Base-by-base conservation (phyloP, 2,113 vertebrate genomes). In the Pomatorhinus ruficollis region DNA sequence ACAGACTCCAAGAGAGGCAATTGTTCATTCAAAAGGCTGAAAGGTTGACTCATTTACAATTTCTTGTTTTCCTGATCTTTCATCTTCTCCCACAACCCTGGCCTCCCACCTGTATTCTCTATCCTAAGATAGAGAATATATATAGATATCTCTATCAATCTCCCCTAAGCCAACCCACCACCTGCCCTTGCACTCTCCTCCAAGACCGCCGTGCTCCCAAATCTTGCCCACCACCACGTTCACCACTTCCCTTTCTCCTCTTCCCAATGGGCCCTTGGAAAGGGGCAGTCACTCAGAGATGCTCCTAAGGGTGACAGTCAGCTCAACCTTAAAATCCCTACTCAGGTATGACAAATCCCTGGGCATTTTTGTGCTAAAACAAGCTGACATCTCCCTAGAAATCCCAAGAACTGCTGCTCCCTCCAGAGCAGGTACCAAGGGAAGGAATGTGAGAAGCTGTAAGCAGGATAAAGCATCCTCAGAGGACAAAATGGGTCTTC, bases 251-350 rank as follows among this genome's bases (percentile, higher is more conserved):
- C 37, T 42, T 71, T 40, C 56, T 71, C 69, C 42, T 81, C 35
- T 37, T 23, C 40, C 66, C 61, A 56, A 0, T 0, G 8, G 3
- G 17, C 2, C 3, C 39, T 65, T 44, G 35, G 40, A 85, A 83
- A 93, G n/a, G 47, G 42, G 30, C 47, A 33, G 25, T 45, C 35
- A 40, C 22, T 74, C 60, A 57, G 39, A 63, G 33, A 50, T 35
- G 44, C 21, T 89, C 45, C 64, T 30, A n/a, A 74, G 33, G 47
- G 54, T 0, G 0, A 80, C 1, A 0, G 8, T 39, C 40, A 84
- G 49, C 22, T 76, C 49, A 64, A 54, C 39, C 64, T 89, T 42
- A 70, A 90, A 92, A 92, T 81, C 68, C 64, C 52, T 47, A 7
- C 47, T 54, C 33, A 52, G 60, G 44, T 10, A 1, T 33, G 35